These are phyloP conservation scores for Halyomorpha halys DNA, from an alignment of 1,140 invertebrate species.

Conservation along the genomic window DNA sequence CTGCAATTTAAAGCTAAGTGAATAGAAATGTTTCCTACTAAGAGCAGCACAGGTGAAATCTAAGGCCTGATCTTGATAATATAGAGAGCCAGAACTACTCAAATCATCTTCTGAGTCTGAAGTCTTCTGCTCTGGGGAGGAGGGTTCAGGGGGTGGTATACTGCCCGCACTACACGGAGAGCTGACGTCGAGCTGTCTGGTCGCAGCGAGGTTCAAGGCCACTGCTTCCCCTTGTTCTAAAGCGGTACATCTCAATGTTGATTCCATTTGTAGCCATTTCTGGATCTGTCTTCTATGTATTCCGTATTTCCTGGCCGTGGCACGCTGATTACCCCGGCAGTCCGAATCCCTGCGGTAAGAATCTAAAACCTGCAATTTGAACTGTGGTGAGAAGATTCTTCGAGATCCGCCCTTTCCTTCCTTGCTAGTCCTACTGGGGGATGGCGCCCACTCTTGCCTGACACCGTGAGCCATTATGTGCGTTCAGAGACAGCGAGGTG, in stretches of 20 bases:
- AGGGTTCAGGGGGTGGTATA: conserved; percentile 30
- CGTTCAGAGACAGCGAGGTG: conserved; percentile 36
- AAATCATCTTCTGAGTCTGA: conserved; percentile 29
- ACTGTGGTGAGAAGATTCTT: conserved; percentile 71
- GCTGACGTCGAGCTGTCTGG: conserved; percentile 41
- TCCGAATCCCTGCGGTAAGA: conserved; percentile 71
- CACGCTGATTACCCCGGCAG: conserved; percentile 72
- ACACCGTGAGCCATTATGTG: conserved; percentile 46
- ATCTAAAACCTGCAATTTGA: conserved; percentile 70
- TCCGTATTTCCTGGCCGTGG: conserved; percentile 74
- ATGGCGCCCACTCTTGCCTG: conserved; percentile 42
- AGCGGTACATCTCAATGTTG: conserved; percentile 41
- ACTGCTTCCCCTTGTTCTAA: conserved; percentile 31
- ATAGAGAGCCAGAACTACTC: conserved; percentile 25
- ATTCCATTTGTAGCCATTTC: conserved; percentile 77
- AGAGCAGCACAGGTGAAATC: conserved; percentile 33
- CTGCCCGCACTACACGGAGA: conserved; percentile 30
- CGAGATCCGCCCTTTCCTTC: conserved; percentile 51
- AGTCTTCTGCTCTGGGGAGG: conserved; percentile 26
- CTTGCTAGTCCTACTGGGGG: conserved; percentile 37
- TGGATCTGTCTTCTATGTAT: conserved; percentile 77
- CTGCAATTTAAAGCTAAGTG: conserved; percentile 41
- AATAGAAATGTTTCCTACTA: conserved; percentile 41
- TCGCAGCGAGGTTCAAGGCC: conserved; percentile 41
- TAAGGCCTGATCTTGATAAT: conserved; percentile 30